phyloP scores from a whole-genome alignment of 1,140 invertebrate genomes.

The Ditylenchus dipsaci region DNA sequence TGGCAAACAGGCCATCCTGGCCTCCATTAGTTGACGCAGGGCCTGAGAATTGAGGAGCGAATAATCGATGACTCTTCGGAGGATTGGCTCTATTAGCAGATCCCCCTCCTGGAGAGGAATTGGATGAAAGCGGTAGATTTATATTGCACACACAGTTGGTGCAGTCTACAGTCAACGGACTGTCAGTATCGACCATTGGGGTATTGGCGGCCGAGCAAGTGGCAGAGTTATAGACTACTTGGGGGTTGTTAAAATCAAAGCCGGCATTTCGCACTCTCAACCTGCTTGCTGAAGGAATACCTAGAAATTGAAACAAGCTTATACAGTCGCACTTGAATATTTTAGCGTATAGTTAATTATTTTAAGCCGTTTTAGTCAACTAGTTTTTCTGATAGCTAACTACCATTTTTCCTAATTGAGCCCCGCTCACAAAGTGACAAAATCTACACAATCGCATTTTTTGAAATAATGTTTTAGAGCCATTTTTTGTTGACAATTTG shows the following conservation, averaged over 20 bases:
- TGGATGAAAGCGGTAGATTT: not conserved
- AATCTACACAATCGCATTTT: too few relatives aligned
- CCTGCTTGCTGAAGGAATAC: not conserved
- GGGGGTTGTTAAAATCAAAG: not conserved
- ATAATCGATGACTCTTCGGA: not conserved
- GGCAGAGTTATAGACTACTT: not conserved
- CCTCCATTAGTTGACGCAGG: constrained; percentile 4
- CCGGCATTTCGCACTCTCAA: not conserved
- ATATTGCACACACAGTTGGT: not conserved
- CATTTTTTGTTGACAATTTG: too few relatives aligned
- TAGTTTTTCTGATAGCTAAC: too few relatives aligned
- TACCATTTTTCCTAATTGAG: too few relatives aligned
- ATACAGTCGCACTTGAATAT: too few relatives aligned
- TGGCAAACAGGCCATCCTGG: not conserved
- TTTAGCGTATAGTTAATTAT: too few relatives aligned
- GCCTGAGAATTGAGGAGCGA: constrained; percentile 6
- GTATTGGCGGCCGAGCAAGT: not conserved
- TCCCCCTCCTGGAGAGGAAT: not conserved
- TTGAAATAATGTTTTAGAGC: too few relatives aligned
- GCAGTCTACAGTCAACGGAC: not conserved
- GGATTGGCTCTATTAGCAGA: not conserved
- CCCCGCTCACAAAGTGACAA: too few relatives aligned
- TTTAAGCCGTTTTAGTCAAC: too few relatives aligned
- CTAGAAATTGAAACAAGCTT: too few relatives aligned
- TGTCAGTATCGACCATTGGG: not conserved